A percentile compares a stretch with the other conserved stretches of the same genome.
phyloP scores from a whole-genome alignment of 2,797 vertebrate genomes.

The Prunella strophiata region DNA sequence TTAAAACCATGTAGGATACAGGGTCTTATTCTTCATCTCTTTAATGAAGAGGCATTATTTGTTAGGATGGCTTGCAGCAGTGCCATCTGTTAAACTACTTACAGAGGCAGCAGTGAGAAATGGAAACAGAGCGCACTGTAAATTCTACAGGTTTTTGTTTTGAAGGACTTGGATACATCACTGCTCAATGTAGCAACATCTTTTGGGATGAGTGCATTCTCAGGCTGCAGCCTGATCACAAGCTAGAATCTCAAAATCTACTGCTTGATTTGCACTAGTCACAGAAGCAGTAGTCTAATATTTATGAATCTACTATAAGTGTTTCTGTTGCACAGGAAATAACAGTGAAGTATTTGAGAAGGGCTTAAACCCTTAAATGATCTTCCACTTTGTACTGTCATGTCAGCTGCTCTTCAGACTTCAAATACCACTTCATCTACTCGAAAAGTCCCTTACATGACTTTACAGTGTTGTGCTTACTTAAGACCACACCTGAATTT shows the following conservation, averaged over 20 bases:
- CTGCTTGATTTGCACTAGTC: background rate
- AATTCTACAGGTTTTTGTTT: background rate
- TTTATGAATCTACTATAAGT: background rate
- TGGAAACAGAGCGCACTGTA: rapidly evolving
- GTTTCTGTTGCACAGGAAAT: background rate
- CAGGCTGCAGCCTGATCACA: background rate
- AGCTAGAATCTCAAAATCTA: background rate
- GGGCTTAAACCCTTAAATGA: background rate
- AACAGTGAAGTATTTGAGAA: background rate
- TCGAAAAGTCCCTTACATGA: background rate
- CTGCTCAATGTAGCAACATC: background rate
- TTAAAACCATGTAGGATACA: background rate
- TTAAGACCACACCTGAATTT: background rate
- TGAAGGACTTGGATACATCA: background rate
- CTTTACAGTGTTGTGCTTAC: background rate
- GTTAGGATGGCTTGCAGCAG: background rate
- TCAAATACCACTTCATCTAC: background rate
- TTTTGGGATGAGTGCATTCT: background rate
- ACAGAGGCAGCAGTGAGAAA: background rate
- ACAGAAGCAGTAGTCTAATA: background rate
- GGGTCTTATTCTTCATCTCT: background rate
- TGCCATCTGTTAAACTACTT: background rate
- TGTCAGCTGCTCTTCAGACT: background rate
- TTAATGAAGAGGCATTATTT: background rate
- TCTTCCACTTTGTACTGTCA: background rate